Percentiles rank a stretch among this genome's conserved stretches.
Conservation (phyloP, 2,113 vertebrate species). For the Parotia lawesii region DNA sequence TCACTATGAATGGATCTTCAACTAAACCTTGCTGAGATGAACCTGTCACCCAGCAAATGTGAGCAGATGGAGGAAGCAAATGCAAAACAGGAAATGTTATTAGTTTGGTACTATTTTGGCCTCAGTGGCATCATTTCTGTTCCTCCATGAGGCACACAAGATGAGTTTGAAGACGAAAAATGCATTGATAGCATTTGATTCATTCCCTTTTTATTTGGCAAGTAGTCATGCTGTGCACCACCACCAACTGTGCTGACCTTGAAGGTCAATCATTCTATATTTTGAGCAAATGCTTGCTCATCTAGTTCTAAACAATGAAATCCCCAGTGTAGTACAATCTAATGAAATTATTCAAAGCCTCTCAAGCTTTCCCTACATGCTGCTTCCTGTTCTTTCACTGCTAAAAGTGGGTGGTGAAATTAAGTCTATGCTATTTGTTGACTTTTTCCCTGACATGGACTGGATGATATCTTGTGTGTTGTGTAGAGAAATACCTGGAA, state of each 20-base stretch:
- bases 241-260: not conserved
- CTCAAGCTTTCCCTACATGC: not conserved
- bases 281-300: not conserved
- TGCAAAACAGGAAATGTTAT: not conserved
- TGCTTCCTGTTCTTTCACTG: not conserved
- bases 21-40: not conserved
- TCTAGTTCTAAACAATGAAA: not conserved
- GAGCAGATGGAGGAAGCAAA: not conserved
- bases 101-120: not conserved
- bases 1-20: not conserved
- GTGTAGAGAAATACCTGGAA: not conserved
- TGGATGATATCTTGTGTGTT: not conserved
- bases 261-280: not conserved
- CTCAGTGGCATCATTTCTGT: not conserved
- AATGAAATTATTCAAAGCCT: not conserved
- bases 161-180: not conserved
- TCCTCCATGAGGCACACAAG: not conserved
- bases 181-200: not conserved
- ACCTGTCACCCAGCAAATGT: not conserved
- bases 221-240: not conserved
- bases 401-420: not conserved
- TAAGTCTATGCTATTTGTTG: not conserved
- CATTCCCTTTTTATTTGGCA: not conserved
- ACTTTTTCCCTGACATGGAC: not conserved
- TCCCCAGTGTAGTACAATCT: not conserved